Evolutionary conservation across 2,113 vertebrate genomes (phyloP).

Genomic region (Picathartes gymnocephalus): DNA sequence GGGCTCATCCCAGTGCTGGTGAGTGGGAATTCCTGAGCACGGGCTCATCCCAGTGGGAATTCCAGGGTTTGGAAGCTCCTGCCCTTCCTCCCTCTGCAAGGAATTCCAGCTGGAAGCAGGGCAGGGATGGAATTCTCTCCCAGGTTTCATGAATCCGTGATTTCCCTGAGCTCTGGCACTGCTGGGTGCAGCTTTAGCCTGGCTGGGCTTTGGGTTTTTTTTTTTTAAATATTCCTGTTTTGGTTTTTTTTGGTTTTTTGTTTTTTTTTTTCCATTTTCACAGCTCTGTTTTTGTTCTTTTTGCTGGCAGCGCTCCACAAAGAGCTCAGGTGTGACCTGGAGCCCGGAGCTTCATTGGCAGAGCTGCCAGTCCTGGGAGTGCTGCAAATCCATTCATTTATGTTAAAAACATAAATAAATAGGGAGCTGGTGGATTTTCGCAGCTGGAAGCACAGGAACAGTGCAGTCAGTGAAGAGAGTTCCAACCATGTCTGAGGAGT

Average conservation of each 20-base stretch:
- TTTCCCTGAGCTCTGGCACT: background rate
- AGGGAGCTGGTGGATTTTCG: background rate
- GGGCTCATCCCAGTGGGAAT: constrained; percentile 66
- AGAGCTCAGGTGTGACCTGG: constrained; percentile 28
- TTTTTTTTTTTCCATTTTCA: background rate
- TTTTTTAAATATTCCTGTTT: background rate
- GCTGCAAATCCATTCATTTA: too few relatives aligned
- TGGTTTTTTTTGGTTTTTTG: background rate
- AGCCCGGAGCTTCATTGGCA: background rate
- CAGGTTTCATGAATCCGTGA: background rate
- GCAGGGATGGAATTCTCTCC: background rate
- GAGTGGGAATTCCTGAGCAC: background rate
- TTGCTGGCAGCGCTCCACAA: background rate
- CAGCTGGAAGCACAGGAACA: background rate
- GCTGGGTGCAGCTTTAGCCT: background rate
- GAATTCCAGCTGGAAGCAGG: background rate
- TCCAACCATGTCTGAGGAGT: background rate
- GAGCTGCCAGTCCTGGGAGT: background rate
- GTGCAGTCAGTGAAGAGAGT: background rate
- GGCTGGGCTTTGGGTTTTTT: background rate
- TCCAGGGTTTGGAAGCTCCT: background rate
- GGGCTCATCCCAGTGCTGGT: background rate
- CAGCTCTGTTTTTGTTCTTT: background rate
- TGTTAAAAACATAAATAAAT: background rate
- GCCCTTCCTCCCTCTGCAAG: background rate